Evolutionary conservation across 53 echinoderm and acorn worm species (phyloP), one percentile per base, ranked within the genome.

Genomic region (Echinometra lucunter): DNA sequence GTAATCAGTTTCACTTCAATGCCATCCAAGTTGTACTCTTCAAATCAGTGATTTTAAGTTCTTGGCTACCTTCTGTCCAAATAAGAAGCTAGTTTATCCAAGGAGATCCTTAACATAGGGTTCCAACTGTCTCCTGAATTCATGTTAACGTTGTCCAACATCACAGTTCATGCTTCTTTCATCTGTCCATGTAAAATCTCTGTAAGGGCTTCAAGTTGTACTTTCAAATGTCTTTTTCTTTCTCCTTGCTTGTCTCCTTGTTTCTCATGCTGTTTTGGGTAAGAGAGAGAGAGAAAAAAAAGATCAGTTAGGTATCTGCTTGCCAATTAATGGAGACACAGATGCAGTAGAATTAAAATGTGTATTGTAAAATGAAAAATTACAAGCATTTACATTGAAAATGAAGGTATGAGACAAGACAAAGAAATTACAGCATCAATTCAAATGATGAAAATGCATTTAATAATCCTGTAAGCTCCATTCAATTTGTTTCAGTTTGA

Each of bases 21-120:
- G 38, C 42, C 78, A 40, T 78, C 78, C 47, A 85, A 85, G 49
- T 85, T 45, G 49, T 85, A 49, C 49, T 78, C 21, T 74, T 12
- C 53, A 53, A 9, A 53, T 42, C 9, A 10, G 42, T 40, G 17
- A 1, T 7, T 35, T 42, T 78, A 18, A 1, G 30, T 42, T 40
- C 12, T 35, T 40, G 21, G 38, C 21, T 40, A 42, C 78, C 2
- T 6, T 42, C 0, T 78, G 78, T 78, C 78, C 78, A 78, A 78
- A 38, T 38, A 19, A 42, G 78, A 28, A 72, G 72, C 35, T 72
- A n/a, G 35, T 4, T 34, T 72, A 72, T 32, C 35, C 15, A 13
- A 32, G 16, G 13, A 72, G 72, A 72, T 72, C 32, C 11, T 35
- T 11, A 10, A 35, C 13, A 72, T 15, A 13, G 16, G 32, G 11